A percentile compares a stretch with the other conserved stretches of the same genome.
Conservation (phyloP, 2,888 invertebrate genomes). For the Troides oblongomaculatus region DNA sequence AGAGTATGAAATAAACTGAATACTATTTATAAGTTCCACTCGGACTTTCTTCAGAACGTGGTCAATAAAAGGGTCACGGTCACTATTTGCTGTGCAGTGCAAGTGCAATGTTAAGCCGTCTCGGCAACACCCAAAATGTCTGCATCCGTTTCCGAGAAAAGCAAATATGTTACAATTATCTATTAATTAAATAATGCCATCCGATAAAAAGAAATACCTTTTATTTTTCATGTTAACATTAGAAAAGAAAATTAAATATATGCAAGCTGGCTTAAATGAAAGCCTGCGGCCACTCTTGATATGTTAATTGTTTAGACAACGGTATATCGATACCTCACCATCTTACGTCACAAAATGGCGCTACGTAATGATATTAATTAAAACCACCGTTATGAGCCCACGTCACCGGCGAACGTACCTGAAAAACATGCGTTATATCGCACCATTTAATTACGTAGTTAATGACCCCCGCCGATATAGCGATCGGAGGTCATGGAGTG, state of each 20-base stretch:
- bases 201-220: background rate
- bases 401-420: too few relatives aligned
- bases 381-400: too few relatives aligned
- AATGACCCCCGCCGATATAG: slow-evolving; percentile 4
- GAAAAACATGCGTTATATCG: background rate
- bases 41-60: background rate
- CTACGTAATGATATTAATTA: too few relatives aligned
- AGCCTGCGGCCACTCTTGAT: too few relatives aligned
- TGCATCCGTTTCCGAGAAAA: background rate
- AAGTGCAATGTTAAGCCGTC: background rate
- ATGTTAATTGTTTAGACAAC: too few relatives aligned
- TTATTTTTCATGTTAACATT: too few relatives aligned
- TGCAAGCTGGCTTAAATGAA: too few relatives aligned
- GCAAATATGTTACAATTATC: background rate
- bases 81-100: background rate
- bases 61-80: background rate
- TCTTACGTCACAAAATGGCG: too few relatives aligned
- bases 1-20: background rate
- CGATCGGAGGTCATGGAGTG: slow-evolving; percentile 7
- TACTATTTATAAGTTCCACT: background rate
- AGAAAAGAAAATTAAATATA: too few relatives aligned
- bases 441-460: slow-evolving; percentile 4
- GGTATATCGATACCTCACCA: too few relatives aligned
- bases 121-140: background rate
- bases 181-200: background rate